Evolutionary conservation across 2,113 vertebrate genomes (phyloP).

Genomic region (Ptilonorhynchus violaceus): DNA sequence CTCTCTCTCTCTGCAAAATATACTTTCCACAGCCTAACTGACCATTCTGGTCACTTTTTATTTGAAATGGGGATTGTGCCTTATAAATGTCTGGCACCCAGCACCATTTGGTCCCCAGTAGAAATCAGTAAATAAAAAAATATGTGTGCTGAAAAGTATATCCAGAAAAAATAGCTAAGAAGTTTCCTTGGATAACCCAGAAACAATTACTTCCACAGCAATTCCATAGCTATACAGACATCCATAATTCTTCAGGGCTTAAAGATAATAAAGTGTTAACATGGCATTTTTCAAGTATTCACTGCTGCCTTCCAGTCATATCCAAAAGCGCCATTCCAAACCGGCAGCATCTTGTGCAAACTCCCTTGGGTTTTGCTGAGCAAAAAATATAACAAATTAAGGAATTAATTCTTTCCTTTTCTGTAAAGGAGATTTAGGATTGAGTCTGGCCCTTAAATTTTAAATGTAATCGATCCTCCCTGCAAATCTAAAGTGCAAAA

Average conservation of each 20-base stretch:
- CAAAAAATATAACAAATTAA: conserved; percentile 33
- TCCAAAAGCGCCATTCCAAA: not conserved
- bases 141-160: not conserved
- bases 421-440: conserved; percentile 33
- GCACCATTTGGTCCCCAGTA: not conserved
- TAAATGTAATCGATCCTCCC: not conserved
- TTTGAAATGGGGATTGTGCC: not conserved
- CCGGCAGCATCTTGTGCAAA: not conserved
- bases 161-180: not conserved
- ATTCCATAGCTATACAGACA: not conserved
- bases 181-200: not conserved
- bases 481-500: conserved; percentile 9
- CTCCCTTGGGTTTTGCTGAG: not conserved
- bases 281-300: not conserved
- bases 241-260: not conserved
- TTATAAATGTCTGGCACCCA: not conserved
- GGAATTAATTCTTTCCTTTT: conserved; percentile 24
- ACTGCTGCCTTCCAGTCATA: not conserved
- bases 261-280: not conserved
- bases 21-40: not conserved
- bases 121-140: not conserved
- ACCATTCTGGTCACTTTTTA: not conserved
- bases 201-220: not conserved
- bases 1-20: not conserved
- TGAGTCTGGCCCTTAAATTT: not conserved